Evolutionary conservation across 2,113 vertebrate genomes (phyloP).

Genomic region (Siphamia tubifer): DNA sequence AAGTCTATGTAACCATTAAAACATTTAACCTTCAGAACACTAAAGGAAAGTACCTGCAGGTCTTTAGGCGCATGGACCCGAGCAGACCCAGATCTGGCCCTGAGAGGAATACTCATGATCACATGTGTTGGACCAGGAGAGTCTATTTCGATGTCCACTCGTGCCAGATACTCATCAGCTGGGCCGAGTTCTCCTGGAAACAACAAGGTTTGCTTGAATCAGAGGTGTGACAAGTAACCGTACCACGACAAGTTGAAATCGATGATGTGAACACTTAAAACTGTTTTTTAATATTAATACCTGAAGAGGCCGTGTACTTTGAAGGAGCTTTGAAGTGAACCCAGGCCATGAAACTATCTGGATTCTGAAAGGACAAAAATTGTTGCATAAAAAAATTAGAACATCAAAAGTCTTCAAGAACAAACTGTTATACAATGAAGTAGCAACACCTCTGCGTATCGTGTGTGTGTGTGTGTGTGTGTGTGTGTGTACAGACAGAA

Average conservation of each 20-base stretch:
- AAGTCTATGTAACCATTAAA: no score
- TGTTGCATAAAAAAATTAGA: neutral
- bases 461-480: no score
- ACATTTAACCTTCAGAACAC: neutral
- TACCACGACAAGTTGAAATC: no score
- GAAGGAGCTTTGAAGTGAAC: conserved; percentile 90
- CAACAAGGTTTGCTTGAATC: no score
- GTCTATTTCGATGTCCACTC: conserved; percentile 92
- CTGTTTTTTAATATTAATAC: conserved; percentile 76
- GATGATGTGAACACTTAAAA: no score
- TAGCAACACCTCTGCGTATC: no score
- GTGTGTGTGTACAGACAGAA: no score
- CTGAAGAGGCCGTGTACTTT: conserved; percentile 81
- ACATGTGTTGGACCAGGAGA: conserved; percentile 87
- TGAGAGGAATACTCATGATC: conserved; percentile 85
- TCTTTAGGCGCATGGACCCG: conserved; percentile 91
- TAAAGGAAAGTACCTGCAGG: conserved; percentile 83
- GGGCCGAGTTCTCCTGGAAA: conserved; percentile 81
- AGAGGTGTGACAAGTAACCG: no score
- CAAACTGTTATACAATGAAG: no score
- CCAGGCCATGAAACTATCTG: conserved; percentile 88
- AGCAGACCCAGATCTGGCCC: conserved; percentile 87
- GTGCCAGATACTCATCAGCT: conserved; percentile 87
- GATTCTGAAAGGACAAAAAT: conserved; percentile 78
- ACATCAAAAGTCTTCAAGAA: neutral